phyloP scores from a whole-genome alignment of 2,113 vertebrate genomes.

The Podarcis raffonei region DNA sequence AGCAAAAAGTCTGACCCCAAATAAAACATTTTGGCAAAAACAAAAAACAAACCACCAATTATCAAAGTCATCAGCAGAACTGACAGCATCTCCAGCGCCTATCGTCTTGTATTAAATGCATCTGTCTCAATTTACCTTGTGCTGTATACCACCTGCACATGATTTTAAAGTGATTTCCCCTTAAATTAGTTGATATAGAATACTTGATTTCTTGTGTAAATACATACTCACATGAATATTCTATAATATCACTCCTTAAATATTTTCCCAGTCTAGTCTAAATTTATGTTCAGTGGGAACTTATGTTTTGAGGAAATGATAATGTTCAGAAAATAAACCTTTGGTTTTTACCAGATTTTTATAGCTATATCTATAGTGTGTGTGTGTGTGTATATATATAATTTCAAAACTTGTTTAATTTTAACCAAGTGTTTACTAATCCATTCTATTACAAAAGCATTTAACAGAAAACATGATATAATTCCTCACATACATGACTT shows the following conservation, averaged over 20 bases:
- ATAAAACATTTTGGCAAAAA: not conserved
- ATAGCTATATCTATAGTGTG: not conserved
- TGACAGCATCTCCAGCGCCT: not conserved
- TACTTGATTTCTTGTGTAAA: not conserved
- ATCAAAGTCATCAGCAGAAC: not conserved
- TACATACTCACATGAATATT: not conserved
- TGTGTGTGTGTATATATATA: not conserved
- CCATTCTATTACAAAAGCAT: not conserved
- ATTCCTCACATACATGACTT: not conserved
- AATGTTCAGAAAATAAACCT: not conserved
- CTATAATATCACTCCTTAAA: not conserved
- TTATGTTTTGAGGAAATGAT: not conserved
- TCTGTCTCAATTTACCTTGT: not conserved
- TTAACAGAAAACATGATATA: not conserved
- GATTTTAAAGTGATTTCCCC: not conserved
- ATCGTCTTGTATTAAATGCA: not conserved
- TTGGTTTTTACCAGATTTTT: not conserved
- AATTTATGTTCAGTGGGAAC: not conserved
- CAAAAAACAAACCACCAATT: not conserved
- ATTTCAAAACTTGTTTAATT: not conserved
- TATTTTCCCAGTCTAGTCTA: not conserved
- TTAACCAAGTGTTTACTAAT: not conserved
- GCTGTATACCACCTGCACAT: not conserved
- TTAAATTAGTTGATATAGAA: not conserved
- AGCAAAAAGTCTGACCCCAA: not conserved